A percentile compares a stretch with the other conserved stretches of the same genome.
Conservation (phyloP, 2,113 vertebrate species). For the Diadophis punctatus region DNA sequence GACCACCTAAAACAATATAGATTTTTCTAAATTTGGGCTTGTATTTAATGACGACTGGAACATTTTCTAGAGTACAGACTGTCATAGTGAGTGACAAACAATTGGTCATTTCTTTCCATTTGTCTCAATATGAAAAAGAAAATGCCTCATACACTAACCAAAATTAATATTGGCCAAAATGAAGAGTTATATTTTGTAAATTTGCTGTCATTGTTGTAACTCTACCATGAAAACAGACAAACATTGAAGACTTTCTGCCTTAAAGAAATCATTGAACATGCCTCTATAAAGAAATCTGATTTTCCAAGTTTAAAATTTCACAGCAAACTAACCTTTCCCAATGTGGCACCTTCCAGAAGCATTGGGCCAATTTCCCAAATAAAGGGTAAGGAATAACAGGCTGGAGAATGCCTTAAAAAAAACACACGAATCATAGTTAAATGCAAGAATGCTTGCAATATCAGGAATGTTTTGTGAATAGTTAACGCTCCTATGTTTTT, state of each 20-base stretch:
- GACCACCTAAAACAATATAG: background rate
- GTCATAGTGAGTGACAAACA: background rate
- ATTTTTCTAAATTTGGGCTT: conserved; percentile 1
- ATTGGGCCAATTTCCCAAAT: background rate
- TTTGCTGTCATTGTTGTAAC: background rate
- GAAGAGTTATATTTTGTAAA: background rate
- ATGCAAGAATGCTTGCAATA: background rate
- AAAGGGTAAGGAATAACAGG: background rate
- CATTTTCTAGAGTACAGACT: background rate
- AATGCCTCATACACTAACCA: background rate
- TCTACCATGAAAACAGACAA: background rate
- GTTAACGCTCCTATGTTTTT: background rate
- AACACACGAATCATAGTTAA: background rate
- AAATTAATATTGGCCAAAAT: background rate
- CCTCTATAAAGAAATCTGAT: background rate
- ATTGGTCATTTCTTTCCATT: background rate
- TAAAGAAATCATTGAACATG: background rate
- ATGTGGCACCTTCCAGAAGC: background rate
- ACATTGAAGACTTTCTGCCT: background rate
- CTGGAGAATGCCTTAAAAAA: background rate
- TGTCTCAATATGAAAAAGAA: background rate
- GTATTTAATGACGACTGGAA: background rate
- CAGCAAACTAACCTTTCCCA: background rate
- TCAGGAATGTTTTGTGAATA: background rate
- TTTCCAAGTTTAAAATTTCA: background rate